phyloP scores from a whole-genome alignment of 2,113 vertebrate species.

The Lanius ludovicianus region DNA sequence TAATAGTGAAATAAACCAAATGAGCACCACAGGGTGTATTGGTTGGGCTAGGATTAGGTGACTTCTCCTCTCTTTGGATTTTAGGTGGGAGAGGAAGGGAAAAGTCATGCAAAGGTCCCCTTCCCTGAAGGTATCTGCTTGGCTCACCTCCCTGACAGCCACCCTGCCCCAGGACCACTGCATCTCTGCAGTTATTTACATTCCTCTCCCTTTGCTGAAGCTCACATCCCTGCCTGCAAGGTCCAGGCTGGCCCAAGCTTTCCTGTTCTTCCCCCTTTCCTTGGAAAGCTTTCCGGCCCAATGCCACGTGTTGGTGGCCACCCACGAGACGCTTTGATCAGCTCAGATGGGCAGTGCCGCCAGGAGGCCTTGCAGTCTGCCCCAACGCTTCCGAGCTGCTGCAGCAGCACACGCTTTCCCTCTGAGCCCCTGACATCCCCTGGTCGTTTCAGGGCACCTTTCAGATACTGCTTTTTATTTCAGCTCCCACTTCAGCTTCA shows the following conservation, averaged over 20 bases:
- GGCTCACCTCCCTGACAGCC: not conserved
- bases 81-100: not conserved
- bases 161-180: not conserved
- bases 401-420: not conserved
- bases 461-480: not conserved
- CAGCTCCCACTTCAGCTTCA: not conserved
- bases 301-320: not conserved
- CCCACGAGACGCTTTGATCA: slow-evolving; percentile 6
- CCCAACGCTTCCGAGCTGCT: rapidly evolving
- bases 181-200: slow-evolving; percentile 44
- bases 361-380: not conserved
- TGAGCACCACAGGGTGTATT: not conserved
- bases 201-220: slow-evolving; percentile 13
- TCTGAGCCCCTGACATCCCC: not conserved
- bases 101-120: not conserved
- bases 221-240: not conserved
- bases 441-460: not conserved
- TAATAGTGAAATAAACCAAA: not conserved
- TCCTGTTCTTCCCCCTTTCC: not conserved
- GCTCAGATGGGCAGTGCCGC: not conserved
- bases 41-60: not conserved
- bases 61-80: not conserved
- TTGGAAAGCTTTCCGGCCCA: not conserved
- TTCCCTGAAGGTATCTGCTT: not conserved
- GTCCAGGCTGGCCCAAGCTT: not conserved